Base-by-base conservation (phyloP, 2,888 invertebrate genomes). In the Andrena minutula region DNA sequence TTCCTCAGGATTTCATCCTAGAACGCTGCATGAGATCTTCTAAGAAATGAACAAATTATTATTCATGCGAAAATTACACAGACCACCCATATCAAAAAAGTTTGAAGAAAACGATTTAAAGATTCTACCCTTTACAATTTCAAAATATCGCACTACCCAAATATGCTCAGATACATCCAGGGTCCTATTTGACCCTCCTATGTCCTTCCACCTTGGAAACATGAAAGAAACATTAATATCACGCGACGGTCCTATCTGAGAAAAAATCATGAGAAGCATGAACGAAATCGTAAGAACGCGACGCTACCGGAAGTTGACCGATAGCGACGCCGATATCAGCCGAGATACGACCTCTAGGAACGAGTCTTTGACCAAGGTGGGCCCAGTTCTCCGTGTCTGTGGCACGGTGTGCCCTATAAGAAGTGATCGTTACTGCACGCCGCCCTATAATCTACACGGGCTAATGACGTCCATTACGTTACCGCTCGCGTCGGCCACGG, bases 401-500 rank as follows among this genome's bases (percentile, higher is more conserved):
- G 87, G 90, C 89, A 89, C 86, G 87, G 90, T 90, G 90, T 90
- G 91, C 91, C 91, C 92, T 92, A 92, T 92, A 93, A 94, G 94
- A 94, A 94, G 92, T 92, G 93, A 94, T 94, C 93, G 94, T 94
- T 94, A 94, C 93, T 92, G 92, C 92, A 89, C 90, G 93, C 94
- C 94, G 94, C 94, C 93, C 93, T 94, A 94, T 94, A 94, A 94
- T 94, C 94, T 94, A 93, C 93, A 91, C 92, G 90, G 91, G 91
- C 93, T 94, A 94, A 94, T 94, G 93, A 93, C 94, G 94, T 94
- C 94, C 93, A 94, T 94, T 94, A 94, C 92, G 92, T 92, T 93
- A 92, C 90, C 90, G 87, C 89, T 90, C 91, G 91, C 90, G 90
- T 89, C 90, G 89, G 91, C 90, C 89, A 91, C 90, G 91, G 90